Evolutionary conservation across 2,113 vertebrate species (phyloP), one percentile per base, ranked within the genome.

Genomic region (Erinaceus europaeus): DNA sequence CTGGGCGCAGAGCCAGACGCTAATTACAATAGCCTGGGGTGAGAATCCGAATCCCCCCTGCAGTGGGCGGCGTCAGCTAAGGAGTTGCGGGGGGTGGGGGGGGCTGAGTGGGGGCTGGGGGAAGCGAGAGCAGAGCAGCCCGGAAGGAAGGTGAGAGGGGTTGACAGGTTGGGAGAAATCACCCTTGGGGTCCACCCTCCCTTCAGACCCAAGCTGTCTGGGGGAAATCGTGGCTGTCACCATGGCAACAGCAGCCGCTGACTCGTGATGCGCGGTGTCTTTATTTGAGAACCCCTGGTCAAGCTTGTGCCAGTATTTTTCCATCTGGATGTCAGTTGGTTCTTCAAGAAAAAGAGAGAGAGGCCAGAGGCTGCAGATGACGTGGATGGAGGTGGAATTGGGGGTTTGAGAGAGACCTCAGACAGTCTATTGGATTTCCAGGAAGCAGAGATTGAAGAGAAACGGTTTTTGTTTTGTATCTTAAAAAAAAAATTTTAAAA

Each of bases 161-260:
- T 76, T 80, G 88, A 89, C 82, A 91, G 84, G 62, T 85, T 75
- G 88, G n/a, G 72, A 93, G 91, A 85, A 64, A 86, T 50, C 68
- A 11, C 93, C 93, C 74, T 67, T 6, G 73, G 85, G 91, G 94
- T 82, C 91, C 82, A 84, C 89, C 81, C 92, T 94, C 91, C 91
- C 95, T 90, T 84, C 89, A 93, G 95, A 82, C 78, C 76, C 94
- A 62, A 86, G 90, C 95, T 94, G 95, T 93, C 94, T 94, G 91
- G 87, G 92, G 94, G 92, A 84, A 91, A 94, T 6, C 73, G 91
- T 90, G 89, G 95, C 92, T 90, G 94, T 95, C 71, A 71, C 94
- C 95, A 95, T 93, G 34, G 95, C 89, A 94, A 94, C 95, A 23
- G 89, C 68, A 89, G 92, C 89, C 89, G 91, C 94, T 71, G 94